A percentile compares a stretch with the other conserved stretches of the same genome.
Conservation (phyloP, 2,797 vertebrate genomes). For the Neostethus bicornis region DNA sequence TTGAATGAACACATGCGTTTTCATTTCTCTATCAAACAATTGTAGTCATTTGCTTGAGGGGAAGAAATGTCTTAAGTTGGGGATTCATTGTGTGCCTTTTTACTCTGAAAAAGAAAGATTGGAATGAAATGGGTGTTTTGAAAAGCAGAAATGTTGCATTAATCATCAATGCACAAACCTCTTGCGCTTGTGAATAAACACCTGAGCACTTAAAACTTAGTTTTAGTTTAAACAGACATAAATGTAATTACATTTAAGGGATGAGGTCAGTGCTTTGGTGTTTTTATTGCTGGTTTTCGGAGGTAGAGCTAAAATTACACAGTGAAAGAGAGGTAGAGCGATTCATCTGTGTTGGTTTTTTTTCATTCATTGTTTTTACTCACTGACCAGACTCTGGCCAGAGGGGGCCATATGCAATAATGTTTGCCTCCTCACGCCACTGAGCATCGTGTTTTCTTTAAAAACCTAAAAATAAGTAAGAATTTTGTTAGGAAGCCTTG, state of each 20-base stretch:
- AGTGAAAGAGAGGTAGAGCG: slow-evolving; percentile 24
- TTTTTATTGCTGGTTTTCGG: slow-evolving; percentile 55
- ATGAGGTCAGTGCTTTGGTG: slow-evolving; percentile 63
- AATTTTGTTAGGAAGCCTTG: slow-evolving; percentile 34
- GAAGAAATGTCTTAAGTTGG: slow-evolving; percentile 11
- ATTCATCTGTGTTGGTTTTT: slow-evolving; percentile 60
- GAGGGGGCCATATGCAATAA: slow-evolving; percentile 6
- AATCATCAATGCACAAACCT: slow-evolving; percentile 12
- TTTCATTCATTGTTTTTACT: slow-evolving; percentile 28
- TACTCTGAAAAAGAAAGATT: slow-evolving; percentile 7
- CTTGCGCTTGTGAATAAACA: slow-evolving; percentile 40
- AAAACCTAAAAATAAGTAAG: slow-evolving; percentile 41
- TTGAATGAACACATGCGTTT: slow-evolving; percentile 26
- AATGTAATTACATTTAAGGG: slow-evolving; percentile 58
- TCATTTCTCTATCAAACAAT: slow-evolving; percentile 47
- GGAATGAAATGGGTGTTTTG: slow-evolving; percentile 16
- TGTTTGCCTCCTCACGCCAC: slow-evolving; percentile 24
- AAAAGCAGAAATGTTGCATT: slow-evolving; percentile 20
- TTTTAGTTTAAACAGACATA: slow-evolving; percentile 49
- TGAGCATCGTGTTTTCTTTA: slow-evolving; percentile 14
- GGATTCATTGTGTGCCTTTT: slow-evolving; percentile 15
- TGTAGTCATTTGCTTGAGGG: slow-evolving; percentile 21
- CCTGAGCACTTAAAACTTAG: slow-evolving; percentile 43
- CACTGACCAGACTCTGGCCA: slow-evolving; percentile 24
- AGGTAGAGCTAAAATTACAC: slow-evolving; percentile 7